A percentile compares a stretch with the other conserved stretches of the same genome.
Evolutionary conservation across 2,797 vertebrate species (phyloP).

Genomic region (Onychomys leucogaster): DNA sequence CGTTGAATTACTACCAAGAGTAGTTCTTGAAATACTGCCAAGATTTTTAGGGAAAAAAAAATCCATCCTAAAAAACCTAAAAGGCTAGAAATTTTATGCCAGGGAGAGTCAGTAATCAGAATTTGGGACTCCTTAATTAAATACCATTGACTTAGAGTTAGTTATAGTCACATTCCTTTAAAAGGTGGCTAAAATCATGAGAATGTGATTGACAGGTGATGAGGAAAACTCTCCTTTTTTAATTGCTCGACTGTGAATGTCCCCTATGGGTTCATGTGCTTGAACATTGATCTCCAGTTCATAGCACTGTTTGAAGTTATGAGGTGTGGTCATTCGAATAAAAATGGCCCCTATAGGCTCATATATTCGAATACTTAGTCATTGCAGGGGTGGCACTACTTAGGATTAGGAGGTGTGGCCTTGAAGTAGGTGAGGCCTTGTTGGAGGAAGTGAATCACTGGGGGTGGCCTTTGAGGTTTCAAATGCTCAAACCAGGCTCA

Average conservation of each 20-base stretch:
- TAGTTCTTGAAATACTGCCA: slow-evolving; percentile 70
- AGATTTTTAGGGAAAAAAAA: slow-evolving; percentile 18
- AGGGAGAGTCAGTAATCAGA: slow-evolving; percentile 7
- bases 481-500: background rate
- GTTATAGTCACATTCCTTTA: slow-evolving; percentile 20
- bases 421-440: background rate
- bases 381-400: background rate
- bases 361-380: background rate
- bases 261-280: background rate
- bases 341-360: background rate
- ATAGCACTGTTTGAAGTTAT: background rate
- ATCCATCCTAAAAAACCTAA: background rate
- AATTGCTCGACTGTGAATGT: background rate
- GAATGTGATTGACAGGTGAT: background rate
- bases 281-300: background rate
- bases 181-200: background rate
- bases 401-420: background rate
- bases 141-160: background rate
- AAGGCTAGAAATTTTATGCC: slow-evolving; percentile 44
- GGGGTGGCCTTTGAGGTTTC: background rate
- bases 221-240: slow-evolving; percentile 20
- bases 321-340: background rate
- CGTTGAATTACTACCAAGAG: slow-evolving; percentile 76
- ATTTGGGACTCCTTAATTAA: slow-evolving; percentile 20
- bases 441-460: background rate